Conservation (phyloP, 2,888 invertebrate species). For the Agonopterix subpropinquella region DNA sequence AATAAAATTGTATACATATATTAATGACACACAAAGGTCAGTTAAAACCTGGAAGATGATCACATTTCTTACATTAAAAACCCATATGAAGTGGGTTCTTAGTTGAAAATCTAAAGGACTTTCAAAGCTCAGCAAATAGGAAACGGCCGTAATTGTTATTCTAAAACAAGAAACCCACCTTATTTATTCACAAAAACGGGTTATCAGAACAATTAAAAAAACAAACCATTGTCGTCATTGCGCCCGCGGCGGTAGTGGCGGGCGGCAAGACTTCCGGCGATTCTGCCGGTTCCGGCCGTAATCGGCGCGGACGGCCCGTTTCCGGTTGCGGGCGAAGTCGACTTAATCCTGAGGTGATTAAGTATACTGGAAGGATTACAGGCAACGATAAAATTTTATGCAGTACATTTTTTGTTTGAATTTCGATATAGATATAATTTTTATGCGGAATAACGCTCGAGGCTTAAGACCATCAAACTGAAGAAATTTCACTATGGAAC, state of each 20-base stretch:
- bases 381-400: slow-evolving; percentile 15
- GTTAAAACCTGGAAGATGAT: no score
- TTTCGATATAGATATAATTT: no score
- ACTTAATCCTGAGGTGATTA: slow-evolving; percentile 32
- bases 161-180: not conserved
- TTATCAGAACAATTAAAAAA: slow-evolving; percentile 3
- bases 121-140: no score
- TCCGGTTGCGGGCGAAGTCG: slow-evolving; percentile 30
- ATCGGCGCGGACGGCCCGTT: slow-evolving; percentile 28
- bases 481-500: no score
- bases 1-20: no score
- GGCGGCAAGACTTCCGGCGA: slow-evolving; percentile 45
- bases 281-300: slow-evolving; percentile 26
- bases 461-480: no score
- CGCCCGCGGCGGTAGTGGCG: slow-evolving; percentile 28
- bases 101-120: no score
- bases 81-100: no score
- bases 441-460: no score
- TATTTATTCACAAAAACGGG: not conserved
- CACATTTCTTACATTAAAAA: no score
- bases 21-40: no score
- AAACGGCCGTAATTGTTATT: no score
- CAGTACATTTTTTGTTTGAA: slow-evolving; percentile 2
- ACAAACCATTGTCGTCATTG: slow-evolving; percentile 8
- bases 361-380: slow-evolving; percentile 22